phyloP scores from a whole-genome alignment of 2,797 vertebrate genomes.

The Crocidura indochinensis region DNA sequence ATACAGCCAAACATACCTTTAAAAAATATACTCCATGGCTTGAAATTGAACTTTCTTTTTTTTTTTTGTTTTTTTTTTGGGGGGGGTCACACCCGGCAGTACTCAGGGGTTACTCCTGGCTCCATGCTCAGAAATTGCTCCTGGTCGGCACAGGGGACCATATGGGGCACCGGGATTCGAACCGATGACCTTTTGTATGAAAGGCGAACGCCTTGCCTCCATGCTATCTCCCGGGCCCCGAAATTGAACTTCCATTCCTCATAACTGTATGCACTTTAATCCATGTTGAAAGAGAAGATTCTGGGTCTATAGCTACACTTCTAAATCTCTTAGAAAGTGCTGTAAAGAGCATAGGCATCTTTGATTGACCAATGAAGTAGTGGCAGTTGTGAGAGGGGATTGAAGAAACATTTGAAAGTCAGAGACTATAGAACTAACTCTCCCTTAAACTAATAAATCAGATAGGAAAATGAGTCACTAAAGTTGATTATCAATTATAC shows the following conservation, averaged over 20 bases:
- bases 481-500: not conserved
- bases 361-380: fast-evolving
- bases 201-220: too few species aligned
- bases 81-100: too few species aligned
- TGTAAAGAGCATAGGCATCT: not conserved
- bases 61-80: too few species aligned
- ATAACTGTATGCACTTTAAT: too few species aligned
- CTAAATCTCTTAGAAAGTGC: not conserved
- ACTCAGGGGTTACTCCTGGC: too few species aligned
- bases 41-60: slow-evolving; percentile 34
- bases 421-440: not conserved
- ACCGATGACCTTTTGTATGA: too few species aligned
- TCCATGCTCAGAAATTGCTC: too few species aligned
- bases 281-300: not conserved
- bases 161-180: too few species aligned
- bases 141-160: too few species aligned
- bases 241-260: slow-evolving; percentile 10
- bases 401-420: not conserved
- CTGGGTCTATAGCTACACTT: not conserved
- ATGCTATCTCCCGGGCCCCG: too few species aligned
- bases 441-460: not conserved
- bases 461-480: not conserved
- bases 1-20: too few species aligned
- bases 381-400: not conserved
- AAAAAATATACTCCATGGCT: slow-evolving; percentile 41